phyloP scores from a whole-genome alignment of 2,113 vertebrate genomes.

The Crocuta crocuta region DNA sequence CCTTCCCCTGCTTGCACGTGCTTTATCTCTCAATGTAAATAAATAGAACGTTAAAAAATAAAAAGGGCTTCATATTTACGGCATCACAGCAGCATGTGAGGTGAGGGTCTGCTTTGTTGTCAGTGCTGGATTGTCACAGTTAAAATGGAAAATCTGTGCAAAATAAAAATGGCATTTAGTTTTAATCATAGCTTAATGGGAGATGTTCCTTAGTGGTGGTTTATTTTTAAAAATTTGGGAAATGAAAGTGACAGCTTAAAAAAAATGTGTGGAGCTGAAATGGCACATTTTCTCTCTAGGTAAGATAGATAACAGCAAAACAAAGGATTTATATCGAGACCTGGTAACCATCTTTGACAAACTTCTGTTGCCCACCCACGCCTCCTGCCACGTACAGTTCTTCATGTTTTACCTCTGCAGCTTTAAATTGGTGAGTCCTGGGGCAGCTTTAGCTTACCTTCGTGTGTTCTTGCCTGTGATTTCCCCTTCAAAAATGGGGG shows the following conservation, averaged over 20 bases:
- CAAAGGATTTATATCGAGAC: conserved; percentile 94
- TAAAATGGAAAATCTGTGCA: not conserved
- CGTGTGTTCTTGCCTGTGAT: not conserved
- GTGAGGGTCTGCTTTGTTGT: not conserved
- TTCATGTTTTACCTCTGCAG: conserved; percentile 96
- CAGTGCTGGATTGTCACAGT: not conserved
- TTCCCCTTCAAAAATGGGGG: not conserved
- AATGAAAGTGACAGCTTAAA: conserved; percentile 9
- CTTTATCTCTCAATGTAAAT: no score
- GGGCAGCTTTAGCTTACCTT: not conserved
- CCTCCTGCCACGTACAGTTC: conserved; percentile 96
- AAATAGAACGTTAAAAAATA: no score
- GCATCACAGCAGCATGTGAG: not conserved
- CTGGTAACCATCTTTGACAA: conserved; percentile 94
- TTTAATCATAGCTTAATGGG: not conserved
- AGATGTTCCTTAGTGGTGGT: not conserved
- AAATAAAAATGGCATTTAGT: not conserved
- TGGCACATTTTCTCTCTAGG: conserved; percentile 83
- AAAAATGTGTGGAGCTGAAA: not conserved
- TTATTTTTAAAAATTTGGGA: not conserved
- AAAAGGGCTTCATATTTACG: no score
- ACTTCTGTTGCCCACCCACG: conserved; percentile 96
- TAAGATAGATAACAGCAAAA: conserved; percentile 88
- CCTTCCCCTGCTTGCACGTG: no score
- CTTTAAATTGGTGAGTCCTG: conserved; percentile 96